phyloP scores from a whole-genome alignment of 2,888 invertebrate species.

The Ischnura elegans region DNA sequence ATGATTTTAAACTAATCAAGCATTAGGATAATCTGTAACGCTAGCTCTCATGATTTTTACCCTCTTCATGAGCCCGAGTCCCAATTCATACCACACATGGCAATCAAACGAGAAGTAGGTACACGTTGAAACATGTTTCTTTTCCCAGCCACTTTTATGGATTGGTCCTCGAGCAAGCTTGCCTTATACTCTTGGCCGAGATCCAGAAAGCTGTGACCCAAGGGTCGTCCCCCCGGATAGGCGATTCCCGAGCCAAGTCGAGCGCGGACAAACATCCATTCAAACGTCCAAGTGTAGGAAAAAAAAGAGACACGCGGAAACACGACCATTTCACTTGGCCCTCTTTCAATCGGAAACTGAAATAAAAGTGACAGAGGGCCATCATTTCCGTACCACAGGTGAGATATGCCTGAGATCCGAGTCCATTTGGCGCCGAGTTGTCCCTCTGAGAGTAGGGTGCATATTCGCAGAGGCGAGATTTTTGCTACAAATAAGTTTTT shows the following conservation, averaged over 20 bases:
- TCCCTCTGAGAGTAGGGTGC: too few relatives aligned
- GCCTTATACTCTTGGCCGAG: background rate
- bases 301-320: background rate
- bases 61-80: background rate
- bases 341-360: background rate
- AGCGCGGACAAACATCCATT: background rate
- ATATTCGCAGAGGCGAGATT: too few relatives aligned
- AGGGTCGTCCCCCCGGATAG: background rate
- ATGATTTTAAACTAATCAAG: too few relatives aligned
- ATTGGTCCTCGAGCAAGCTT: background rate
- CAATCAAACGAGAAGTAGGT: background rate
- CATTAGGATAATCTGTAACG: too few relatives aligned
- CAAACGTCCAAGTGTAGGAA: background rate
- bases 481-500: too few relatives aligned
- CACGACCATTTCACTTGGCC: background rate
- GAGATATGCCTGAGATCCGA: background rate
- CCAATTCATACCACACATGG: background rate
- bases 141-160: background rate
- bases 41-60: too few relatives aligned
- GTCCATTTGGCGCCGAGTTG: too few relatives aligned
- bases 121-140: background rate
- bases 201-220: background rate
- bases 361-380: background rate
- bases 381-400: background rate
- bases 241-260: background rate